Base-by-base conservation (phyloP, 2,113 vertebrate species). In the Semicossyphus pulcher region DNA sequence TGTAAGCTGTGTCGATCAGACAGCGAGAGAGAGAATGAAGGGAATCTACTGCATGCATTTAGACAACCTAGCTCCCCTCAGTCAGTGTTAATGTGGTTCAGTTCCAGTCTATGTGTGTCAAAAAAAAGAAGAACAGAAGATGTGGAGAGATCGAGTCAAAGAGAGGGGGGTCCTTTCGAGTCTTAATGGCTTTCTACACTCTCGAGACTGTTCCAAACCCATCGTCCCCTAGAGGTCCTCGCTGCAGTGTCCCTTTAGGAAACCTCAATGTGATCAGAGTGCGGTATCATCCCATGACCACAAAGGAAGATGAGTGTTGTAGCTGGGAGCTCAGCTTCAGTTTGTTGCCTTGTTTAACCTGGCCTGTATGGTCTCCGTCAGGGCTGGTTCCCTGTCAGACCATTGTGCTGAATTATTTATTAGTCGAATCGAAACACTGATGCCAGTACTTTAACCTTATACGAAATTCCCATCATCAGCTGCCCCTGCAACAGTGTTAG, bases 301-400 rank as follows among this genome's bases (percentile, higher is more conserved):
- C 32, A 63, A 64, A 63, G 18, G 11, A 48, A 29, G n/a, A 32
- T 47, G 34, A 25, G 62, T 61, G 53, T 51, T 70, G 61, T 80
- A 81, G 78, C 71, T 49, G 44, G 53, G 63, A 69, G 70, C 48
- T 72, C 37, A 58, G 70, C 83, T 75, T 56, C 67, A 42, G 47
- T 71, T 54, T 47, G 7, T 80, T 73, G 67, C 53, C 88, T 89
- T 78, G 81, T 86, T 81, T 79, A 80, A 41, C 67, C 47, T 54
- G 77, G 62, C 48, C 78, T 48, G 54, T 15, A 32, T 29, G 68
- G 67, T 72, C 77, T 65, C 73, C 39, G 73, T 80, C 85, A 31
- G 93, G 92, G 92, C 93, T 91, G 93, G 93, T 80, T 92, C 90
- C 93, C 89, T 83, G 91, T 75, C 79, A 36, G 61, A 72, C 52